Evolutionary conservation across 2,888 invertebrate species (phyloP).

Genomic region (Drosophila stalkeri): DNA sequence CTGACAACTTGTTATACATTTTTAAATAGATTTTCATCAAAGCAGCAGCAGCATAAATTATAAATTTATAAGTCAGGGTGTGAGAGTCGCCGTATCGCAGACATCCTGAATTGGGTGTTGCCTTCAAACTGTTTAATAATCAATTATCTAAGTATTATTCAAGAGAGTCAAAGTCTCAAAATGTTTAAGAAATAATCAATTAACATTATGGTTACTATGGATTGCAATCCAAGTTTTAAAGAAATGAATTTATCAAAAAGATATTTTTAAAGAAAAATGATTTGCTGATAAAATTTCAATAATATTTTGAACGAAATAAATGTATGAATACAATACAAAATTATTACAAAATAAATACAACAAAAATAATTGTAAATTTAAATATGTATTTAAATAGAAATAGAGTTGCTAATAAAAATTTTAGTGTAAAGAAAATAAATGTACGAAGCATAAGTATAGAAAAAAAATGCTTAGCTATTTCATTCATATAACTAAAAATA

Average conservation of each 20-base stretch:
- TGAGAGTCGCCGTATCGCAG: too few species aligned
- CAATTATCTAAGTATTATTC: background rate
- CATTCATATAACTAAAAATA: too few species aligned
- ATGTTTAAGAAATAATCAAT: background rate
- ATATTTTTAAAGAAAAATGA: background rate
- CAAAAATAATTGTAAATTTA: background rate
- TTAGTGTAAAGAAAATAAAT: too few species aligned
- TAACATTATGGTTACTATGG: too few species aligned
- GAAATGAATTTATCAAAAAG: background rate
- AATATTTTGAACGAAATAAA: background rate
- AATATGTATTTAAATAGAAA: too few species aligned
- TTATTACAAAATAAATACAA: too few species aligned
- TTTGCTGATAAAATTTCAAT: background rate
- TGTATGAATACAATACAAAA: too few species aligned
- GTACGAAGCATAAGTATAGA: too few species aligned
- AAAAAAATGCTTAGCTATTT: too few species aligned
- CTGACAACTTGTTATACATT: slow-evolving; percentile 4
- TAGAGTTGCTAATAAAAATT: too few species aligned
- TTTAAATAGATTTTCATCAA: slow-evolving; percentile 12
- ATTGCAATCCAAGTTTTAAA: too few species aligned
- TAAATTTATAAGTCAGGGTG: background rate
- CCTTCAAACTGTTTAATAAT: background rate
- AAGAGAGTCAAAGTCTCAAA: background rate
- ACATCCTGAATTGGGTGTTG: background rate
- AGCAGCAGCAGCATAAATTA: slow-evolving; percentile 3